Evolutionary conservation across 2,113 vertebrate genomes (phyloP).

Genomic region (Hyperopisus bebe): DNA sequence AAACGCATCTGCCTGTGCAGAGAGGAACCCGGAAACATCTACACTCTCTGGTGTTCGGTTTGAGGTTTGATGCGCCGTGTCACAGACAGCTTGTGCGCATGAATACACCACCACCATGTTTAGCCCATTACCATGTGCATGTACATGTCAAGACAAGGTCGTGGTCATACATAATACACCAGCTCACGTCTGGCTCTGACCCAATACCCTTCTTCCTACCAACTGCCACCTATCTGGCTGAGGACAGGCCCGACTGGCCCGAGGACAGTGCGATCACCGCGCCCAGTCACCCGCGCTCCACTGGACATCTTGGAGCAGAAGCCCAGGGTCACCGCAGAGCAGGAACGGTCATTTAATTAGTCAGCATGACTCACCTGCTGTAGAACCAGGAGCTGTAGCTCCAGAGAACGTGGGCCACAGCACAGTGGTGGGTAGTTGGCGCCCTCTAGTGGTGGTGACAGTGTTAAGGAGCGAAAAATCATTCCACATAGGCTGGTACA

Average conservation of each 20-base stretch:
- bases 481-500: too few relatives aligned
- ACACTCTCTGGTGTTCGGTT: too few relatives aligned
- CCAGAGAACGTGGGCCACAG: not conserved
- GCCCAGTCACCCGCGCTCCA: not conserved
- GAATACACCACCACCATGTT: too few relatives aligned
- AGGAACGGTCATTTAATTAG: not conserved
- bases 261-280: not conserved
- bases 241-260: not conserved
- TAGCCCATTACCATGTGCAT: too few relatives aligned
- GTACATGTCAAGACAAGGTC: too few relatives aligned
- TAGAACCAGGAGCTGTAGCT: not conserved
- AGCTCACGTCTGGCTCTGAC: not conserved
- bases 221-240: not conserved
- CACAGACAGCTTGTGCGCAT: too few relatives aligned
- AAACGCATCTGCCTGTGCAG: too few relatives aligned
- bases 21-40: too few relatives aligned
- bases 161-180: not conserved
- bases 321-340: not conserved
- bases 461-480: not conserved
- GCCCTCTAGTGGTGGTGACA: conserved; percentile 1
- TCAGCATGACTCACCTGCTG: not conserved
- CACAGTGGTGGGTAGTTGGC: not conserved
- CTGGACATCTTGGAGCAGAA: not conserved
- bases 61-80: too few relatives aligned
- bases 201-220: not conserved